A percentile compares a stretch with the other conserved stretches of the same genome.
These are phyloP conservation scores for Tursiops truncatus DNA, from an alignment of 2,113 vertebrate species.

Conservation along the genomic window DNA sequence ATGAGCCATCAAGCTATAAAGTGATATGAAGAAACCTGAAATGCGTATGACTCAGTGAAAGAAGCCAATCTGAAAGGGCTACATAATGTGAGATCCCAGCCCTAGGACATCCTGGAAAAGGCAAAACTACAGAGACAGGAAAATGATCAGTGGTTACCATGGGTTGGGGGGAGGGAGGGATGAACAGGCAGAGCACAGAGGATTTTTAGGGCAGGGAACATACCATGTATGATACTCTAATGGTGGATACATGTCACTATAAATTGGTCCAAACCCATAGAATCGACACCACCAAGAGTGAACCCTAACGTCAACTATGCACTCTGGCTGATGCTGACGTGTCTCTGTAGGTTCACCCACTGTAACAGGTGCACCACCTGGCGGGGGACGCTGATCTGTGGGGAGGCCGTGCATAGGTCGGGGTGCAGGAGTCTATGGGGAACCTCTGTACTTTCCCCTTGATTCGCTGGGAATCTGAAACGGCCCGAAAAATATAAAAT, in stretches of 20 bases:
- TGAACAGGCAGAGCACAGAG: not conserved
- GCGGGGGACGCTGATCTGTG: not conserved
- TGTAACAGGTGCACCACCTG: not conserved
- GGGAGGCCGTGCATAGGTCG: not conserved
- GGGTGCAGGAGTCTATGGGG: not conserved
- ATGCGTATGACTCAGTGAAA: not conserved
- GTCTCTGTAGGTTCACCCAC: not conserved
- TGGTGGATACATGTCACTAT: not conserved
- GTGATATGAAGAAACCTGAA: not conserved
- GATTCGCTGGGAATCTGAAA: not conserved
- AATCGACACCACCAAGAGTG: not conserved
- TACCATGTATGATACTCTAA: accelerated
- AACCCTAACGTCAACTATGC: not conserved
- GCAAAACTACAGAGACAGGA: not conserved
- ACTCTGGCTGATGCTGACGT: not conserved
- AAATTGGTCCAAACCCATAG: not conserved
- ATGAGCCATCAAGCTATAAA: not conserved
- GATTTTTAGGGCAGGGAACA: not conserved
- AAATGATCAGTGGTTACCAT: not conserved
- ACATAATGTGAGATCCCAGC: not conserved
- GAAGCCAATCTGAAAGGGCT: not conserved
- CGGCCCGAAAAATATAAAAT: not conserved
- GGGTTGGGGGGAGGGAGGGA: not conserved
- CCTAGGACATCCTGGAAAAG: not conserved
- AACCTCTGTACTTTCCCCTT: not conserved